Evolutionary conservation across 2,888 invertebrate genomes (phyloP).

Genomic region (Zootermopsis nevadensis): DNA sequence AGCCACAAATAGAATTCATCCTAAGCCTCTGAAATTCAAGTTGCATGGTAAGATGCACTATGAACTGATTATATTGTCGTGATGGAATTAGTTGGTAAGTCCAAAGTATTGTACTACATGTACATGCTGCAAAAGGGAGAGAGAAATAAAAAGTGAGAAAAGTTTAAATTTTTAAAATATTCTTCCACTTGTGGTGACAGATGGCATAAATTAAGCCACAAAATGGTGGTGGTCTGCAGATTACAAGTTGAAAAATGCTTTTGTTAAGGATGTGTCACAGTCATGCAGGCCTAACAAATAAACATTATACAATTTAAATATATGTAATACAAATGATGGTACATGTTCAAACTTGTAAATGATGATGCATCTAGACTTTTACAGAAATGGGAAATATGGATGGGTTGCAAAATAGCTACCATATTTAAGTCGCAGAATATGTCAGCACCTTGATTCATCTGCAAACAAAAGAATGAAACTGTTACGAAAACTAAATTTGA

Average conservation of each 20-base stretch:
- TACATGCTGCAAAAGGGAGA: not conserved
- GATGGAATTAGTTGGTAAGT: no score
- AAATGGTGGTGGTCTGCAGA: not conserved
- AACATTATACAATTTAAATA: not conserved
- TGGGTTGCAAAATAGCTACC: conserved; percentile 1
- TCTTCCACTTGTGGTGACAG: no score
- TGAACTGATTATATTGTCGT: no score
- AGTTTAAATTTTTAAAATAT: not conserved
- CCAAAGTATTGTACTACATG: no score
- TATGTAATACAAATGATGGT: not conserved
- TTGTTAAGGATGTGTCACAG: not conserved
- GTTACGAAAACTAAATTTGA: not conserved
- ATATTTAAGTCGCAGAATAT: not conserved
- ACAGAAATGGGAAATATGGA: not conserved
- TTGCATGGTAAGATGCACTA: no score
- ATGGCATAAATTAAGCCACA: no score
- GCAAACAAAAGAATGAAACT: not conserved
- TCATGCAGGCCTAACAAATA: not conserved
- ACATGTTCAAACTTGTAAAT: not conserved
- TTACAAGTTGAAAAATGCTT: not conserved
- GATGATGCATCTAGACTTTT: not conserved
- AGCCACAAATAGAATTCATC: no score
- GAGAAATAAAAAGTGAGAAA: not conserved
- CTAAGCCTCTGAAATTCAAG: no score
- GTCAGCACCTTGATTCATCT: conserved; percentile 2